Conservation (phyloP, 2,888 invertebrate species). For the Cephus pulcher region DNA sequence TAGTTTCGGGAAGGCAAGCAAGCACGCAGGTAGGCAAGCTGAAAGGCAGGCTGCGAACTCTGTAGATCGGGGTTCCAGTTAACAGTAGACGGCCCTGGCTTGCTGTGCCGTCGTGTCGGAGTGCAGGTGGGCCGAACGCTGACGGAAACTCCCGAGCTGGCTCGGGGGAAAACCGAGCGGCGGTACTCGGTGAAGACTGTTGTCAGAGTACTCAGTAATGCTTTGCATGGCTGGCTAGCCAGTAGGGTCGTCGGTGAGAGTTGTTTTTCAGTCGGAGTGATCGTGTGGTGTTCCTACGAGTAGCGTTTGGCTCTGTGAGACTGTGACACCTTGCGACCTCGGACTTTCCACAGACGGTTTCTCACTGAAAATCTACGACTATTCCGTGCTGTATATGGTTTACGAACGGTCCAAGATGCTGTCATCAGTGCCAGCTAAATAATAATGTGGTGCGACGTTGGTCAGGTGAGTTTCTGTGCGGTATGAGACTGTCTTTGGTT, state of each 20-base stretch:
- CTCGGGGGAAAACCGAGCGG: conserved; percentile 60
- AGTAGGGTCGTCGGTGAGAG: conserved; percentile 53
- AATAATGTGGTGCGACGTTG: conserved; percentile 67
- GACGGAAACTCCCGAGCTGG: conserved; percentile 62
- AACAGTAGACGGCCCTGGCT: conserved; percentile 24
- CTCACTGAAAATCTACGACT: conserved; percentile 28
- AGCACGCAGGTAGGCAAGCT: neutral
- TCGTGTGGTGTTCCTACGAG: conserved; percentile 45
- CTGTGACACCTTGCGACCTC: conserved; percentile 19
- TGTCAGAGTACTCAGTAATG: conserved; percentile 65
- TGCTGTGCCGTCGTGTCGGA: conserved; percentile 58
- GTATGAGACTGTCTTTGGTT: conserved; percentile 8
- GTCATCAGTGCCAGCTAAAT: conserved; percentile 64
- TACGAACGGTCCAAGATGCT: conserved; percentile 62
- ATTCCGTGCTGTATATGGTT: conserved; percentile 51
- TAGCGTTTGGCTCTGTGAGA: conserved; percentile 29
- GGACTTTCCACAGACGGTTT: conserved; percentile 24
- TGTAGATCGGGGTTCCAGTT: conserved; percentile 7
- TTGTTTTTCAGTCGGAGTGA: conserved; percentile 50
- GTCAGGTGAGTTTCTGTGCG: conserved; percentile 60
- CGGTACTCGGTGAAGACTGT: conserved; percentile 57
- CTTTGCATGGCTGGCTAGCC: conserved; percentile 63
- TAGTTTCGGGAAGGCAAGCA: neutral
- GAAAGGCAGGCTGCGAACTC: neutral
- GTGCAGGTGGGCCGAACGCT: conserved; percentile 70